Percentiles rank a stretch among this genome's conserved stretches.
Conservation (phyloP, 2,888 invertebrate species). For the Drosophila silvestris region DNA sequence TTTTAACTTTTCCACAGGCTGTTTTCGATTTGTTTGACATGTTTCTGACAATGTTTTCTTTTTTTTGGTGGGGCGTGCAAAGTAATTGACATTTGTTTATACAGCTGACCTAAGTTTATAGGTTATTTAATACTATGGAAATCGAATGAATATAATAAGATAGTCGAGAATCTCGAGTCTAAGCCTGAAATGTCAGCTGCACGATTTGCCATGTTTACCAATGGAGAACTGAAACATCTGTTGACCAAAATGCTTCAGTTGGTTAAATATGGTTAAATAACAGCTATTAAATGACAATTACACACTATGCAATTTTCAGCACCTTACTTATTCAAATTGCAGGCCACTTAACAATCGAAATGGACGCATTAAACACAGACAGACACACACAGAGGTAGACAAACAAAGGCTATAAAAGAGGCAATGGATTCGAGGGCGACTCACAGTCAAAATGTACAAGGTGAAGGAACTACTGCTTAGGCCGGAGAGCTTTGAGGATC, state of each 20-base stretch:
- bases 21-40: conserved; percentile 12
- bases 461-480: conserved; percentile 57
- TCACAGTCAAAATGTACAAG: conserved; percentile 52
- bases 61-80: neutral
- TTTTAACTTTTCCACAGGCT: conserved; percentile 57
- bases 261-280: conserved; percentile 27
- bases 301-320: conserved; percentile 53
- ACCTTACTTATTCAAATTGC: conserved; percentile 63
- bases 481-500: conserved; percentile 61
- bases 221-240: conserved; percentile 43
- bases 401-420: conserved; percentile 42
- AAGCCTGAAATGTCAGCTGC: conserved; percentile 11
- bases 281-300: conserved; percentile 48
- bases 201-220: conserved; percentile 13
- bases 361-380: conserved; percentile 6
- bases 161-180: neutral
- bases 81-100: neutral
- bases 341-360: conserved; percentile 38
- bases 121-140: neutral
- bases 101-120: too few relatives aligned
- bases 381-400: neutral
- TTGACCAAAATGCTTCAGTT: conserved; percentile 6
- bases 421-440: neutral
- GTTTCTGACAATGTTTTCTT: conserved; percentile 27
- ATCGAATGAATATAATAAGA: neutral